Evolutionary conservation across 2,797 vertebrate species (phyloP).

Genomic region (Columba guinea): DNA sequence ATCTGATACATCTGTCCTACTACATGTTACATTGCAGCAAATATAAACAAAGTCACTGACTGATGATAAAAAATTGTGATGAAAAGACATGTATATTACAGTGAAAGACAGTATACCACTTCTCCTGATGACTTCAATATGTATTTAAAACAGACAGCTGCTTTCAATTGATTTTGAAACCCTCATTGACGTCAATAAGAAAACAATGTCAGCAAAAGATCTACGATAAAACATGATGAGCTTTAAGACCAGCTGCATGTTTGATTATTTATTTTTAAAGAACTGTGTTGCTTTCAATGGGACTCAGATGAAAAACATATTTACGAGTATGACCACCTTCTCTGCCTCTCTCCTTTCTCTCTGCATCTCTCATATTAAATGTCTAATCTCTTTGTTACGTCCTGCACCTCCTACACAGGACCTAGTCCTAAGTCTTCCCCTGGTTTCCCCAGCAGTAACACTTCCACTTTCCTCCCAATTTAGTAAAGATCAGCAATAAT

Average conservation of each 20-base stretch:
- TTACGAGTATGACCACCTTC: background rate
- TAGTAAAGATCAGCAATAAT: background rate
- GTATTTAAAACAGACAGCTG: background rate
- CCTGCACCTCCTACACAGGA: background rate
- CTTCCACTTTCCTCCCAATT: background rate
- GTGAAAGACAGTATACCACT: background rate
- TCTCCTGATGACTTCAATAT: background rate
- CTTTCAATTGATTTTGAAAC: constrained; percentile 17
- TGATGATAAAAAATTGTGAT: background rate
- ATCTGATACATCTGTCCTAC: background rate
- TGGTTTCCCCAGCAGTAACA: background rate
- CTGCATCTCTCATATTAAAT: background rate
- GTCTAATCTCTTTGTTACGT: background rate
- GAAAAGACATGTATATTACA: background rate
- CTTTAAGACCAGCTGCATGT: background rate
- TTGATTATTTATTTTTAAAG: constrained; percentile 2
- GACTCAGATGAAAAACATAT: background rate
- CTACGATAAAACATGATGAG: background rate
- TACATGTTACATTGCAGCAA: background rate
- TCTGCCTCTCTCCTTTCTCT: background rate
- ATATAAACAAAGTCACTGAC: background rate
- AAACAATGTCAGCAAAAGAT: constrained; percentile 17
- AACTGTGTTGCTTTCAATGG: background rate
- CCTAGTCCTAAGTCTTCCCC: background rate
- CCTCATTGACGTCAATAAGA: background rate